phyloP scores from a whole-genome alignment of 2,113 vertebrate species.

The Actenoides hombroni region DNA sequence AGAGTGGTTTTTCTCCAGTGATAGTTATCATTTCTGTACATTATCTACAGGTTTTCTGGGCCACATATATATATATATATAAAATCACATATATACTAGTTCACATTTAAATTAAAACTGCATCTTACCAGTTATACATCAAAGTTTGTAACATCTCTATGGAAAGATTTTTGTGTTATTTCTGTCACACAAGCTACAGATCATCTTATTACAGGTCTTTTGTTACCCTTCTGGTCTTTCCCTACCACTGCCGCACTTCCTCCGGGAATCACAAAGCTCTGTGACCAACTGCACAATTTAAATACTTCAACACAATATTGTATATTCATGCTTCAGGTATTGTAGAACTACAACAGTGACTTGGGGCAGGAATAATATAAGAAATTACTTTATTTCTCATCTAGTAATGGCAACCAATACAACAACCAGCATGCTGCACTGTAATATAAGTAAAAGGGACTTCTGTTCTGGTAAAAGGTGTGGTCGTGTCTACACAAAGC shows the following conservation, averaged over 20 bases:
- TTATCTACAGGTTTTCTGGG: neutral
- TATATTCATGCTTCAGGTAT: neutral
- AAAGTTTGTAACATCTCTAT: neutral
- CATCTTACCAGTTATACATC: neutral
- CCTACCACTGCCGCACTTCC: neutral
- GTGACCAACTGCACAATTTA: neutral
- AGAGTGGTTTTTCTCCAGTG: neutral
- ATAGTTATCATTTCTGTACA: constrained; percentile 18
- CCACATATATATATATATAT: no score
- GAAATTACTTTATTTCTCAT: neutral
- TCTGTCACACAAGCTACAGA: neutral
- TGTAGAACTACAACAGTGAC: neutral
- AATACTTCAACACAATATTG: neutral
- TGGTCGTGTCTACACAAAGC: neutral
- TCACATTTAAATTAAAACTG: neutral
- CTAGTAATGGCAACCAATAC: neutral
- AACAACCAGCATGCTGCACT: neutral
- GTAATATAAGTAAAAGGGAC: neutral
- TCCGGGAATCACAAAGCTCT: neutral
- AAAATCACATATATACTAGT: neutral
- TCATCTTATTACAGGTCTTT: neutral
- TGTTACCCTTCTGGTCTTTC: neutral
- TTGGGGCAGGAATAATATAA: neutral
- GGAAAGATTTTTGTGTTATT: neutral
- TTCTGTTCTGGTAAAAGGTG: neutral